phyloP scores from a whole-genome alignment of 2,797 vertebrate genomes.

The Novumbra hubbsi region DNA sequence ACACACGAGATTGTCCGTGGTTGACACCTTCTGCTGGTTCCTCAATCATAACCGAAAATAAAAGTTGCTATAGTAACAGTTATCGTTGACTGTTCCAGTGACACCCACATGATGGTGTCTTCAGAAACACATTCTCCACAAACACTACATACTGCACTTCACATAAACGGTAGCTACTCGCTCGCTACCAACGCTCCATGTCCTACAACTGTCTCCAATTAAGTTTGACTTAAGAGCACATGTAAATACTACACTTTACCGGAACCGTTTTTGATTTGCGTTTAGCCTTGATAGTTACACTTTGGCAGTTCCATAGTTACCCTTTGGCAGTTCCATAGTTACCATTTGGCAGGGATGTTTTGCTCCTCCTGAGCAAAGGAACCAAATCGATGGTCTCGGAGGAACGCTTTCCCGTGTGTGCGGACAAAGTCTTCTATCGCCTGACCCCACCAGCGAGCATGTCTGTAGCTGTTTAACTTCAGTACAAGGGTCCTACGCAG shows the following conservation, averaged over 20 bases:
- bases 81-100: not conserved
- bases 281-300: no score
- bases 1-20: not conserved
- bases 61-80: not conserved
- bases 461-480: constrained; percentile 93
- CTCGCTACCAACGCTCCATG: no score
- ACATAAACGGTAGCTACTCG: not conserved
- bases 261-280: not conserved
- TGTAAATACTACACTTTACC: not conserved
- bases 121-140: not conserved
- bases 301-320: constrained; percentile 60
- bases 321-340: constrained; percentile 81
- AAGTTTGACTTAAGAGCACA: not conserved
- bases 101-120: not conserved
- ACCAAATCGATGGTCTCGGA: constrained; percentile 87
- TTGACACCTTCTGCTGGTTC: not conserved
- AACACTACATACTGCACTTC: not conserved
- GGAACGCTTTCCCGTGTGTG: constrained; percentile 84
- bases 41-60: not conserved
- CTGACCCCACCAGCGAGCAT: constrained; percentile 95
- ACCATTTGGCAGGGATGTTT: constrained; percentile 89
- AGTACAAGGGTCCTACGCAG: constrained; percentile 85
- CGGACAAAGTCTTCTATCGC: constrained; percentile 89
- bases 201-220: no score
- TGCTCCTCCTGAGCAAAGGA: constrained; percentile 88